Base-by-base conservation (phyloP, 2,888 invertebrate species). In the Chloroclysta siterata region DNA sequence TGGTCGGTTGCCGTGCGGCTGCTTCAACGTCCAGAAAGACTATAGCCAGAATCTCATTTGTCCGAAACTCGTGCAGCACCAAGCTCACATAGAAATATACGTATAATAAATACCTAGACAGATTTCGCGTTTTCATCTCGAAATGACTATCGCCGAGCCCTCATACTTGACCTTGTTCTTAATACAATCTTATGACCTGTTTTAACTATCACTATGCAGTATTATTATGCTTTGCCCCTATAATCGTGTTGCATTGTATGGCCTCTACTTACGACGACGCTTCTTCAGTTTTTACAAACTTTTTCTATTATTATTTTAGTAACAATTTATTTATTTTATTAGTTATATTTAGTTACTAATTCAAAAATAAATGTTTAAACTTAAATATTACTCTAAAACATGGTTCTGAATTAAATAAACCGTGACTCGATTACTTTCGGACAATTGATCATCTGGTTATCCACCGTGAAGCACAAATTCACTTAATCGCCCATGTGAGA, bases 21-120 rank as follows among this genome's bases (percentile, higher is more conserved):
- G 87, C 85, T 78, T 78, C 83, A 81, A 85, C 80, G 86, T 87
- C 85, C 82, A 78, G 73, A 82, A 83, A 82, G 72, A 75, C 67
- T 76, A 79, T 75, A 76, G 81, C 88, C 89, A 89, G 86, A 88
- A 73, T 84, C 86, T 87, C 89, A 89, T 87, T 89, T 90, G 91
- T 91, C 90, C 90, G 88, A 90, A 90, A 87, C 73, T 75, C 69
- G 60, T 70, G 68, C 70, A 66, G 71, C 77, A 71, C 74, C 70
- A 69, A 77, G 70, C 39, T 54, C 33, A 36, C 10, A 51, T 33
- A 51, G 28, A 42, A 50, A 41, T 33, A 3, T 6, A 33, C 51
- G 13, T 42, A 51, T 53, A 53, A n/a, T 42, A 46, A 53, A 39
- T 39, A 39, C 11, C 47, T 58, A 54, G 22, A 57, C 59, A 56